These are phyloP conservation scores for Chionis minor DNA, from an alignment of 2,113 vertebrate genomes.

Conservation along the genomic window DNA sequence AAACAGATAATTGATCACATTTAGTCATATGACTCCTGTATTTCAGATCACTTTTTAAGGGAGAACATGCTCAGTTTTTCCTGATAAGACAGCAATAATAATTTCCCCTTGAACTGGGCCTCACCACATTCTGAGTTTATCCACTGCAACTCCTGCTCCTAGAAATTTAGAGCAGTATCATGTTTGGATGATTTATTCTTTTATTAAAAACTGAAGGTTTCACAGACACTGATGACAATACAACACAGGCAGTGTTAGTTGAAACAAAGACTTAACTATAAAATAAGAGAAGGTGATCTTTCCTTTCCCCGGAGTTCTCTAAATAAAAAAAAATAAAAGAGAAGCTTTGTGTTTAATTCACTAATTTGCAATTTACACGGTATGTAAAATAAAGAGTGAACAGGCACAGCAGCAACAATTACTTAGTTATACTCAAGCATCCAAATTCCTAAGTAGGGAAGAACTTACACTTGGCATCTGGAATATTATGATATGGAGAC, in stretches of 20 bases:
- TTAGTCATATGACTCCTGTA: not conserved
- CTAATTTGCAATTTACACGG: not conserved
- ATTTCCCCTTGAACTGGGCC: not conserved
- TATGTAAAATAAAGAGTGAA: not conserved
- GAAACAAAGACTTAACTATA: conserved; percentile 12
- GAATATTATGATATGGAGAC: conserved; percentile 91
- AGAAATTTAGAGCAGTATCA: not conserved
- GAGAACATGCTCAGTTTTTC: not conserved
- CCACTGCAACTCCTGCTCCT: not conserved
- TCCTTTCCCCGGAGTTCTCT: not conserved
- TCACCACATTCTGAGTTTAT: not conserved
- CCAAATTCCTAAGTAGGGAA: not conserved
- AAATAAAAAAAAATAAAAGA: not conserved
- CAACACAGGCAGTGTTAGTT: not conserved
- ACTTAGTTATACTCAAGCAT: not conserved
- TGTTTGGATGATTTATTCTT: not conserved
- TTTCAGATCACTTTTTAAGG: not conserved
- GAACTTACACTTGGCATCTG: conserved; percentile 90
- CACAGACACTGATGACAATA: not conserved
- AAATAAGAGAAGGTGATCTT: not conserved
- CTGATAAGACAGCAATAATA: not conserved
- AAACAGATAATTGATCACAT: not conserved
- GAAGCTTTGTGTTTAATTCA: not conserved
- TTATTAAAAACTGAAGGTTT: not conserved
- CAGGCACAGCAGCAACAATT: not conserved